These are phyloP conservation scores for Rhynchotus rufescens DNA, from an alignment of 2,797 vertebrate species.

Conservation along the genomic window DNA sequence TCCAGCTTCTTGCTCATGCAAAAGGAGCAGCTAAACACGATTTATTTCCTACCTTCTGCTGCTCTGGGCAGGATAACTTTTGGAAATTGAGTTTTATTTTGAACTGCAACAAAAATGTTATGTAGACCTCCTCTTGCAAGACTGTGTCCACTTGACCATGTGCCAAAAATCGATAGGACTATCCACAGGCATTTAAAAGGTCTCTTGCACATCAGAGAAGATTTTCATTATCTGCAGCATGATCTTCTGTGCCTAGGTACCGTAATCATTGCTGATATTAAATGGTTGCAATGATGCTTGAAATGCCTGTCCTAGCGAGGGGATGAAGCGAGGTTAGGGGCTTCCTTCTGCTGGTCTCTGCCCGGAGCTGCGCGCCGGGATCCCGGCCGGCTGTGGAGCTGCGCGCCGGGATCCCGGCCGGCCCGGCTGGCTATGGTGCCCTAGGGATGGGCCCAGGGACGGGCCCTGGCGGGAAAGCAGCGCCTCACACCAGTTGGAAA, in stretches of 20 bases:
- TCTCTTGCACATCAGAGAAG: neutral
- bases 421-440: too few species aligned
- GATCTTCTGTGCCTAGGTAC: accelerated
- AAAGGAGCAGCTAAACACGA: neutral
- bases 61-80: neutral
- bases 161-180: neutral
- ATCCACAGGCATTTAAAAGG: neutral
- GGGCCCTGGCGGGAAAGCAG: neutral
- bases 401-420: too few species aligned
- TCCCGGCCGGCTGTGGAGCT: too few species aligned
- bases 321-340: neutral
- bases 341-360: neutral
- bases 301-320: neutral
- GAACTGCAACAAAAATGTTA: neutral
- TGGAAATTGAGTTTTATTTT: neutral
- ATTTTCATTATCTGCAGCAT: accelerated
- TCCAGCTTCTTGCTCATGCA: neutral
- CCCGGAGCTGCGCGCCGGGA: neutral
- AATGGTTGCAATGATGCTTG: neutral
- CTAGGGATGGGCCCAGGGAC: too few species aligned
- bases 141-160: neutral
- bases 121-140: neutral
- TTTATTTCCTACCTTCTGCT: neutral
- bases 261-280: neutral
- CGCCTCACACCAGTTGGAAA: neutral